phyloP scores from a whole-genome alignment of 2,888 invertebrate species.

The Onchidella celtica region DNA sequence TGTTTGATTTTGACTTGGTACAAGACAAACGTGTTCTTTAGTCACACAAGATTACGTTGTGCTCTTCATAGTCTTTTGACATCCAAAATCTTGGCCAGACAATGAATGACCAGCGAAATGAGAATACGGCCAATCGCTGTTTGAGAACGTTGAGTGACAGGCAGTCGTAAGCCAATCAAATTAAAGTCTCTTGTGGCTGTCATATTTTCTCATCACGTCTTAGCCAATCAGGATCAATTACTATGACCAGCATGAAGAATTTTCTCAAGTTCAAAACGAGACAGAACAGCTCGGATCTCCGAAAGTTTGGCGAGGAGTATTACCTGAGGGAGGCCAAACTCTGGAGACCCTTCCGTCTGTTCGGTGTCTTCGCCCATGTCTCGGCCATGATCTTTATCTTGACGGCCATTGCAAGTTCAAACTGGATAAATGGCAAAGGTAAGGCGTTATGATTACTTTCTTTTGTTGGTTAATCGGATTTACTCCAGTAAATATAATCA shows the following conservation, averaged over 20 bases:
- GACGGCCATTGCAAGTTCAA: slow-evolving; percentile 63
- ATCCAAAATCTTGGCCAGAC: too few relatives aligned
- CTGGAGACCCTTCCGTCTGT: slow-evolving; percentile 74
- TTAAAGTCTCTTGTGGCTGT: not conserved
- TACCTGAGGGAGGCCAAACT: slow-evolving; percentile 71
- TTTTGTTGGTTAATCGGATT: too few relatives aligned
- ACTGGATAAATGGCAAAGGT: slow-evolving; percentile 70
- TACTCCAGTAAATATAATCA: too few relatives aligned
- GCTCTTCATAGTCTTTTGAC: too few relatives aligned
- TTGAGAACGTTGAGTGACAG: not conserved
- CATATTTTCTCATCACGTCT: not conserved
- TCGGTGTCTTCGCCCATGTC: slow-evolving; percentile 69
- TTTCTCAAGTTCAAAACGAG: slow-evolving; percentile 75
- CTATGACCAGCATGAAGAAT: slow-evolving; percentile 69
- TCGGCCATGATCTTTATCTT: slow-evolving; percentile 66
- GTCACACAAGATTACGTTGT: too few relatives aligned
- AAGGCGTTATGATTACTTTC: too few relatives aligned
- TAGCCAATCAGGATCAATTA: slow-evolving; percentile 7
- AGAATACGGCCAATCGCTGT: not conserved
- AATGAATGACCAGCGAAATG: too few relatives aligned
- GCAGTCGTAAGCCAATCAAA: not conserved
- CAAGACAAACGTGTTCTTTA: too few relatives aligned
- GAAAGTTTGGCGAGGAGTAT: slow-evolving; percentile 74
- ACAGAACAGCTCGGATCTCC: slow-evolving; percentile 68
- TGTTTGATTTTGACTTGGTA: too few relatives aligned